phyloP scores from a whole-genome alignment of 1,140 invertebrate species.

The Pachypeltis micranthus region DNA sequence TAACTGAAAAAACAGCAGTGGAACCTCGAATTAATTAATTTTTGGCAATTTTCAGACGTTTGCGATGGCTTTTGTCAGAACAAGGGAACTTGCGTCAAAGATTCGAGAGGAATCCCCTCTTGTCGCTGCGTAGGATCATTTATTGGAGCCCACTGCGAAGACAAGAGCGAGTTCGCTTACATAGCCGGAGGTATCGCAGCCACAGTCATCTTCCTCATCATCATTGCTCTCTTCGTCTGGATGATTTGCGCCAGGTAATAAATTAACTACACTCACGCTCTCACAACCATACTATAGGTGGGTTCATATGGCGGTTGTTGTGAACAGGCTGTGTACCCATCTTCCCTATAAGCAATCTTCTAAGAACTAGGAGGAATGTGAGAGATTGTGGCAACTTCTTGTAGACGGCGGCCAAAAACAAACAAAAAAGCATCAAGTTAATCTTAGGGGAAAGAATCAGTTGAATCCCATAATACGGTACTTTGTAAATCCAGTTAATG shows the following conservation, averaged over 20 bases:
- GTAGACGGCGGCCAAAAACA: too few relatives aligned
- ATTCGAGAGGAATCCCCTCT: conserved; percentile 64
- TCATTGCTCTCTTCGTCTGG: conserved; percentile 85
- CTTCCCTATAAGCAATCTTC: too few relatives aligned
- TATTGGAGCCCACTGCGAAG: conserved; percentile 77
- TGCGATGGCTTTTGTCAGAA: conserved; percentile 83
- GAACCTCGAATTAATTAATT: too few relatives aligned
- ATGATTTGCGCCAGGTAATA: conserved; percentile 85
- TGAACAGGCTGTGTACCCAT: too few relatives aligned
- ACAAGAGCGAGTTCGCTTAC: conserved; percentile 88
- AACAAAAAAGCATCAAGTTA: too few relatives aligned
- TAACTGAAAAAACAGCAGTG: too few relatives aligned
- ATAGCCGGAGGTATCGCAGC: conserved; percentile 86
- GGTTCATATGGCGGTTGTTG: too few relatives aligned
- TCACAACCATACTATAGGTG: neutral
- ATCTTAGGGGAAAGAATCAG: too few relatives aligned
- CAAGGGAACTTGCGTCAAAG: conserved; percentile 81
- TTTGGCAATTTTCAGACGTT: conserved; percentile 48
- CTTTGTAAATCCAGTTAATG: too few relatives aligned
- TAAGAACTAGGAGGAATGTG: too few relatives aligned
- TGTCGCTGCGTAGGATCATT: conserved; percentile 84
- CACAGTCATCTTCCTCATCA: conserved; percentile 80
- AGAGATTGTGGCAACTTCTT: too few relatives aligned
- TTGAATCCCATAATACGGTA: too few relatives aligned
- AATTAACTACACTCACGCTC: neutral